These are phyloP conservation scores for Scaptomyza caliginosa DNA, from an alignment of 2,888 invertebrate species.

Conservation along the genomic window DNA sequence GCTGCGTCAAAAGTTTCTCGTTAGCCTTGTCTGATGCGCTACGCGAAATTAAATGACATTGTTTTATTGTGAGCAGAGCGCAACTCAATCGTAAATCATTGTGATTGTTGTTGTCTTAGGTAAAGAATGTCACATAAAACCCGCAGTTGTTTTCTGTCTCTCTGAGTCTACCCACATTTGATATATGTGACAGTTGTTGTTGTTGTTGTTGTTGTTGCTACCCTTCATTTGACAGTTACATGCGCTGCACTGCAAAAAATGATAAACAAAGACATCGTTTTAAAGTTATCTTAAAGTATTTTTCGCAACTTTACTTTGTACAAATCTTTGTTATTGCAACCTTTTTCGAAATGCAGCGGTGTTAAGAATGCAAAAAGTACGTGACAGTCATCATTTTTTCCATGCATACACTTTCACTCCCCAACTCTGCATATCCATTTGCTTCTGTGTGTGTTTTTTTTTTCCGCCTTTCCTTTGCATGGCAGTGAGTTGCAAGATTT, in stretches of 20 bases:
- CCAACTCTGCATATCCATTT: not conserved
- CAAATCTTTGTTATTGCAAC: not conserved
- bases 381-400: conserved; percentile 52
- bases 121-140: conserved; percentile 67
- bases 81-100: conserved; percentile 68
- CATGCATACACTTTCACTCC: not conserved
- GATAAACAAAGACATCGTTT: conserved; percentile 45
- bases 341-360: no score
- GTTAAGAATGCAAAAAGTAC: conserved; percentile 21
- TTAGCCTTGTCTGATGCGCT: conserved; percentile 47
- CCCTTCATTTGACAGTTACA: conserved; percentile 52
- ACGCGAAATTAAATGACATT: conserved; percentile 61
- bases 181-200: conserved; percentile 43
- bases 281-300: no score
- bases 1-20: conserved; percentile 26
- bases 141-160: conserved; percentile 47
- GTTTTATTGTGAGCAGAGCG: conserved; percentile 42
- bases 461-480: not conserved
- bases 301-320: no score
- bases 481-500: conserved; percentile 38
- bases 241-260: conserved; percentile 53
- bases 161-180: conserved; percentile 29
- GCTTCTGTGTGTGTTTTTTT: no score
- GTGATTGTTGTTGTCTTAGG: conserved; percentile 36
- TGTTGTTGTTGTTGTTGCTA: conserved; percentile 25